phyloP scores from a whole-genome alignment of 2,888 invertebrate genomes.

The Linnaemya vulpina region DNA sequence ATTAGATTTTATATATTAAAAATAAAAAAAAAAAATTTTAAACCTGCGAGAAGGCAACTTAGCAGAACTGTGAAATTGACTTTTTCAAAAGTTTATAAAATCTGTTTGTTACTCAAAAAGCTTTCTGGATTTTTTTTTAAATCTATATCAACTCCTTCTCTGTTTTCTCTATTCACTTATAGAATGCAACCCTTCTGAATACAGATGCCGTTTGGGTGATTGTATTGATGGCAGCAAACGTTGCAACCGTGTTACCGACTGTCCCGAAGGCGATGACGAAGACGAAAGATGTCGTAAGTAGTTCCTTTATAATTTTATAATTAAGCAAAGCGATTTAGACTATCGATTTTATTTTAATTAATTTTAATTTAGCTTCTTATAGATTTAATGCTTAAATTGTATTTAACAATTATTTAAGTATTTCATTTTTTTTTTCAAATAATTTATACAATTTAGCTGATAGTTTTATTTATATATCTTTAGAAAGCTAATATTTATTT shows the following conservation, averaged over 20 bases:
- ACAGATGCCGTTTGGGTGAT: conserved; percentile 85
- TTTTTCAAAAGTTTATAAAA: too few species aligned
- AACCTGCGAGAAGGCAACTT: too few species aligned
- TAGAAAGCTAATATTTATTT: not conserved
- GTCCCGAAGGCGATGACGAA: conserved; percentile 87
- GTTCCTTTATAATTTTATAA: not conserved
- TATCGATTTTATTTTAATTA: too few species aligned
- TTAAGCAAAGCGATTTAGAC: not conserved
- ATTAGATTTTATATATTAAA: too few species aligned
- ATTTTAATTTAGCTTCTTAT: conserved; percentile 1
- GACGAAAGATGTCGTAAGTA: conserved; percentile 82
- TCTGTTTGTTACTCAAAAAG: too few species aligned
- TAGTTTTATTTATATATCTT: conserved; percentile 13
- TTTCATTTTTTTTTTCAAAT: not conserved
- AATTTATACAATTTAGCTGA: conserved; percentile 12
- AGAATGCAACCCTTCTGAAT: conserved; percentile 85
- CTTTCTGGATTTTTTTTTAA: not conserved
- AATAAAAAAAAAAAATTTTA: too few species aligned
- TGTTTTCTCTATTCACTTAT: conserved; percentile 73
- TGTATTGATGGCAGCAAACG: conserved; percentile 85
- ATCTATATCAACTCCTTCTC: not conserved
- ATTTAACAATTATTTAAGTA: conserved; percentile 48
- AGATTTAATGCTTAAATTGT: conserved; percentile 26
- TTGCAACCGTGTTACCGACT: conserved; percentile 85
- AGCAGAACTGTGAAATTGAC: too few species aligned